Base-by-base conservation (phyloP, 2,113 vertebrate species). In the Sorex fumeus region DNA sequence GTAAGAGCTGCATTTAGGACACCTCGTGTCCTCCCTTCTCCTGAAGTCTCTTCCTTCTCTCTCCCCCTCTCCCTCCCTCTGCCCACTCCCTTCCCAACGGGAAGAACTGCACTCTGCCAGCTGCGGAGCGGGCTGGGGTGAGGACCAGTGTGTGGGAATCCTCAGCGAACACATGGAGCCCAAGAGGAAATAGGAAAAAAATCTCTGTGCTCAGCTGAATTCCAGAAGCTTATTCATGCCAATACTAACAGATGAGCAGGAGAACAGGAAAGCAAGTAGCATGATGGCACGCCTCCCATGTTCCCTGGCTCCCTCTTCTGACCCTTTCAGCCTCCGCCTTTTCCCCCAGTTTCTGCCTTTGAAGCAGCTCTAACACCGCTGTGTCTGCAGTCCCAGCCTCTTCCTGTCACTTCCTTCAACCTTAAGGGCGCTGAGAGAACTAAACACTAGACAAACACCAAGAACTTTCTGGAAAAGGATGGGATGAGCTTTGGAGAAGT, bases 181-280 rank as follows among this genome's bases (percentile, higher is more conserved):
- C 87, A 76, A 93, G 93, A 82, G 94, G 88, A 90, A 95, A 88
- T 28, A 93, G 79, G n/a, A 75, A 88, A 91, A 67, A 91, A 91
- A 72, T 28, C 92, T 93, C 84, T 64, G 4, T 40, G 81, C 50
- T 95, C 88, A 95, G 92, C 96, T 94, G 70, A 95, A 96, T 95
- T 89, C 92, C 86, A 95, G 93, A 91, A 93, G 86, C 69, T 85
- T 70, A 2, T 79, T 95, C 72, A 36, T 92, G 95, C 94, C 94
- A 95, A 45, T 50, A 88, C 91, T 81, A 95, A 94, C 80, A 96
- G 80, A 95, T 84, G 95, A 94, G 79, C 47, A 78, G 76, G 60
- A 85, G n/a, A 90, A 88, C 82, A 95, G 95, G 91, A 93, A 90
- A 88, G 69, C 79, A 62, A 92, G 23, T 77, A 28, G 93, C 94